These are phyloP conservation scores for mouse (Mus musculus) DNA, from an alignment of 2,113 vertebrate genomes.

Conservation along the genomic window DNA sequence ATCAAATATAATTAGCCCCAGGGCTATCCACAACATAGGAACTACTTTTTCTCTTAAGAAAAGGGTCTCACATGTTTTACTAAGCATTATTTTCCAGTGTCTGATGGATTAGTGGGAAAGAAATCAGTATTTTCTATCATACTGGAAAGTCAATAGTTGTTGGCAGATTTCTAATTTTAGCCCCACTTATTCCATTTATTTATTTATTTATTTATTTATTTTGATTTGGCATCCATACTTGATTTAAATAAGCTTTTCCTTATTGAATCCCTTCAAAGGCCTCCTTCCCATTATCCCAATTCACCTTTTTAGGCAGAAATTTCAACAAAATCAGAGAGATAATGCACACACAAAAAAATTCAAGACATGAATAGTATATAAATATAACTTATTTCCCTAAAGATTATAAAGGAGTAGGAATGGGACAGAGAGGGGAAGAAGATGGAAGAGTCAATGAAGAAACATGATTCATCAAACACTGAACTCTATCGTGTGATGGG, in stretches of 20 bases:
- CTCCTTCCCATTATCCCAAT: background rate
- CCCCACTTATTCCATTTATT: background rate
- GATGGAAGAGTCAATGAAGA: background rate
- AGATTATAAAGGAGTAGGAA: background rate
- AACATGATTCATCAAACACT: background rate
- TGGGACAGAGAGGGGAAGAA: background rate
- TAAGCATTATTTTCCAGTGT: background rate
- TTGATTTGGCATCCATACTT: background rate
- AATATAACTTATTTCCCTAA: background rate
- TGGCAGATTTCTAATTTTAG: background rate
- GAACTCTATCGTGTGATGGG: too few species aligned
- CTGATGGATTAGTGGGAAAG: background rate
- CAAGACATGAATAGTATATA: background rate
- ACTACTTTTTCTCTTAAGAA: background rate
- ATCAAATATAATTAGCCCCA: too few species aligned
- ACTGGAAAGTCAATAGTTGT: background rate
- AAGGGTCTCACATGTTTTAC: background rate
- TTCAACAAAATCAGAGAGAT: background rate
- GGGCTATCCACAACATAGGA: background rate
- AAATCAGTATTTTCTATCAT: background rate
- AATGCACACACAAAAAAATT: background rate
- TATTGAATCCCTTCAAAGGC: background rate
- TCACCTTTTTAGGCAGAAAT: background rate
- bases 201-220: background rate
- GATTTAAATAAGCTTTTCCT: background rate